Percentiles rank a stretch among this genome's conserved stretches.
Evolutionary conservation across 2,113 vertebrate species (phyloP).

Genomic region (Dascyllus trimaculatus): DNA sequence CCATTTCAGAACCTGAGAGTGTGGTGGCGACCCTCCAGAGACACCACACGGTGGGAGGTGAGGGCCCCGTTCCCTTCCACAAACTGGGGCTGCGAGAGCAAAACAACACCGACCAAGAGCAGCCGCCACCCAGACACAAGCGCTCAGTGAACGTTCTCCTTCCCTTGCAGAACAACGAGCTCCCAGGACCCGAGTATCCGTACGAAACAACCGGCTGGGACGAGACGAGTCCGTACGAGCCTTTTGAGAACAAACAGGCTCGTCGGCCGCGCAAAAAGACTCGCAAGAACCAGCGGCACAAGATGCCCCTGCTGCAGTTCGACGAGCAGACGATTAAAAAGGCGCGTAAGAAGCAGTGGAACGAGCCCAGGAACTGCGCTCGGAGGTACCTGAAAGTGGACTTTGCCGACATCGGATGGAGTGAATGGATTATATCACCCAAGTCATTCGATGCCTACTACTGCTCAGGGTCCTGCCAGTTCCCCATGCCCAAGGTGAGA

Average conservation of each 20-base stretch:
- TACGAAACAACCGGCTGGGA: slow-evolving; percentile 87
- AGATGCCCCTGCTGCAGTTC: slow-evolving; percentile 92
- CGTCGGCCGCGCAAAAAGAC: slow-evolving; percentile 90
- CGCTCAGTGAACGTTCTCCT: slow-evolving; percentile 86
- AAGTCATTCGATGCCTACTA: slow-evolving; percentile 97
- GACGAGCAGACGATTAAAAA: slow-evolving; percentile 95
- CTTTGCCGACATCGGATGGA: slow-evolving; percentile 99
- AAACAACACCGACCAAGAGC: slow-evolving; percentile 44
- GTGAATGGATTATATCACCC: slow-evolving; percentile 98
- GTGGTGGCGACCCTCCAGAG: slow-evolving; percentile 90
- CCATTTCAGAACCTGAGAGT: slow-evolving; percentile 92
- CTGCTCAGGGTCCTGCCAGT: slow-evolving; percentile 97
- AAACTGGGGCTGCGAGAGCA: slow-evolving; percentile 63
- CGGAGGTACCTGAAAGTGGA: slow-evolving; percentile 96
- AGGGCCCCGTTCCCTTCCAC: slow-evolving; percentile 65
- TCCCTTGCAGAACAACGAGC: slow-evolving; percentile 95
- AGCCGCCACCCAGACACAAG: slow-evolving; percentile 71
- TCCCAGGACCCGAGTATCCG: slow-evolving; percentile 91
- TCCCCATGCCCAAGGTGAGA: slow-evolving; percentile 97
- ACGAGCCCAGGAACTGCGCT: slow-evolving; percentile 90
- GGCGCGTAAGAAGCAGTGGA: slow-evolving; percentile 95
- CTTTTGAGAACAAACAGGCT: slow-evolving; percentile 83
- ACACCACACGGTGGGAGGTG: slow-evolving; percentile 56
- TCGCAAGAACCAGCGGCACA: slow-evolving; percentile 88
- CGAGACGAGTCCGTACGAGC: slow-evolving; percentile 87